Evolutionary conservation across 2,888 invertebrate genomes (phyloP), one percentile per base, ranked within the genome.

Genomic region (Mantis religiosa): DNA sequence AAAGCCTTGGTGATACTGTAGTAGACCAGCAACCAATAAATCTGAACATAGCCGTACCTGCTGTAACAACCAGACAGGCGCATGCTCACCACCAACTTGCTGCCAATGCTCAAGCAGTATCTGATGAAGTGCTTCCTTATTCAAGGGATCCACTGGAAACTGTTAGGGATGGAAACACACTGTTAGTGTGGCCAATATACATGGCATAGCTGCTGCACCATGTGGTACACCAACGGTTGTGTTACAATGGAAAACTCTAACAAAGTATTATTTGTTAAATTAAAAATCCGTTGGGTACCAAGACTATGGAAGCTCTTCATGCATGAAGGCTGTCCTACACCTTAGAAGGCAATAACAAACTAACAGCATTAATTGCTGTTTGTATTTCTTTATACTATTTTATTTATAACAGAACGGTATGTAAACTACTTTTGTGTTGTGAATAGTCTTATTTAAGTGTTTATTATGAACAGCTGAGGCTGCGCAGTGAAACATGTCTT

Each of bases 181-280:
- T 94, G 92, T 94, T 92, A 91, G 94, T 93, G 90, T 92, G 92
- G 92, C 92, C 92, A 85, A 92, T 93, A 88, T 91, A 92, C 90
- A 92, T 92, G 90, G 89, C 90, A 87, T 91, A 90, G 90, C 89
- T 88, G 34, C 27, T 85, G 82, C 28, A 83, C 83, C 28, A 28
- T 83, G 83, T 83, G 83, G 82, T 81, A 20, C 28, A 82, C 71
- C 88, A 88, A n/a, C 81, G 85, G 88, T 28, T 86, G 81, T 86
- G 81, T 86, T 86, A 81, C 28, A 86, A 71, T 71, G 20, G 25
- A 15, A 71, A 15, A 30, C 30, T 25, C n/a, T 71, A 27, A 28
- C 71, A 28, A 71, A 87, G 27, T 20, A 30, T 27, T 54, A 71
- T 54, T 30, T 54, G 27, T 87, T 47, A 87, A 27, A 71, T 71